Evolutionary conservation across 2,888 invertebrate species (phyloP), one percentile per base, ranked within the genome.

Genomic region (Nymphalis c-album): DNA sequence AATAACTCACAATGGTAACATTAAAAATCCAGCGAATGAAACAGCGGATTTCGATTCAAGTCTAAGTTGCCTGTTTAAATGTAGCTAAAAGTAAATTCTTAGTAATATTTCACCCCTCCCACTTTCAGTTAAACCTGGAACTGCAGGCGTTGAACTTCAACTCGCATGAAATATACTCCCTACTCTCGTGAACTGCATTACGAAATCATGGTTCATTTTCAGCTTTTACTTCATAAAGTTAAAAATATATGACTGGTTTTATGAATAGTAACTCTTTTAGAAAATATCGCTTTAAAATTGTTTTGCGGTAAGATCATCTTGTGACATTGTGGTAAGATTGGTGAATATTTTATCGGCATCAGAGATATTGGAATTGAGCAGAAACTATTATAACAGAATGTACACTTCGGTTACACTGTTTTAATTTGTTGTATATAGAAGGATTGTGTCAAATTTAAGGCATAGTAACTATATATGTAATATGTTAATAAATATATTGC

Each of bases 111-210:
- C 35, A 70, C 45, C 47, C 47, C 45, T 18, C 20, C 48, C 53
- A 47, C 59, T 65, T 63, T 66, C 61, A 60, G 65, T 35, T 46
- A 63, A 45, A 62, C 46, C 53, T 67, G 64, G 40, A 53, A 67
- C 51, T 64, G 63, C 67, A 61, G 58, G 46, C 51, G 53, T 55
- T 63, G 63, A 63, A 63, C 64, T 68, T 61, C 46, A 55, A 31
- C 35, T 55, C 31, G 20, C 47, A 17, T 64, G 67, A 67, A 58
- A 64, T 67, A 70, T 64, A 51, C 13, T 7, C 46, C 20, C 13
- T 51, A 51, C 22, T 66, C 60, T 61, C 63, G 45, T 26, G 66
- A 65, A 65, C 66, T 61, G 60, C 66, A 66, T 66, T 66, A 66
- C 55, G 55, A 26, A 55, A 55, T 66, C 60, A 61, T 35, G 45